These are phyloP conservation scores for Phocoena phocoena DNA, from an alignment of 2,113 vertebrate species.

Conservation along the genomic window DNA sequence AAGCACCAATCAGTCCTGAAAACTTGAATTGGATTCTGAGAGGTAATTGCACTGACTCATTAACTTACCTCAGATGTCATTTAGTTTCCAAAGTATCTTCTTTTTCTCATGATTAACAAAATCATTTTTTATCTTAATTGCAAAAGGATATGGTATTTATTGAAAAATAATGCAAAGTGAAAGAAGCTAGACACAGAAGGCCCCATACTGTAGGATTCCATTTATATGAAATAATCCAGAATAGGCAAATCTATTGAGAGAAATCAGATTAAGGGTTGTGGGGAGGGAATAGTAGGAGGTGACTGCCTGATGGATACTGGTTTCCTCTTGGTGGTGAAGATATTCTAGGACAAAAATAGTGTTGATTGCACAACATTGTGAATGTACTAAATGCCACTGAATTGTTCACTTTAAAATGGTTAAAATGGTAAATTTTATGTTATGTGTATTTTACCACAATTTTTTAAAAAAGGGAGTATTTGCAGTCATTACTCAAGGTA, in stretches of 20 bases:
- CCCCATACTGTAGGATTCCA: not conserved
- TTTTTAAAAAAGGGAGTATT: not conserved
- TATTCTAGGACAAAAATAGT: not conserved
- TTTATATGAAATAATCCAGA: constrained; percentile 24
- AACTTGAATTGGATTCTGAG: constrained; percentile 53
- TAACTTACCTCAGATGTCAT: not conserved
- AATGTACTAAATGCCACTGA: not conserved
- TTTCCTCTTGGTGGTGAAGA: constrained; percentile 14
- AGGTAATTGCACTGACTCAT: constrained; percentile 53
- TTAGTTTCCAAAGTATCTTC: constrained; percentile 41
- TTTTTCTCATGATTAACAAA: constrained; percentile 37
- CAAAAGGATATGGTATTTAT: constrained; percentile 38
- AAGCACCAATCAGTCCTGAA: constrained; percentile 49
- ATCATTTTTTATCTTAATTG: constrained; percentile 14
- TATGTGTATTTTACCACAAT: not conserved
- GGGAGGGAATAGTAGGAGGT: not conserved
- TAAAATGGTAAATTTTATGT: not conserved
- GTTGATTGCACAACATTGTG: not conserved
- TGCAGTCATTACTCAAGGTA: not conserved
- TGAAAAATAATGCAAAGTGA: not conserved
- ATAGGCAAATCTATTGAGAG: not conserved
- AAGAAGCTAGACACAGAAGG: not conserved
- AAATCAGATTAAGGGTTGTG: not conserved
- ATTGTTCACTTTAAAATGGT: not conserved
- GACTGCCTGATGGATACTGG: not conserved